A percentile compares a stretch with the other conserved stretches of the same genome.
Conservation (phyloP, 1,140 invertebrate genomes). For the Proctacanthus coquilletti region DNA sequence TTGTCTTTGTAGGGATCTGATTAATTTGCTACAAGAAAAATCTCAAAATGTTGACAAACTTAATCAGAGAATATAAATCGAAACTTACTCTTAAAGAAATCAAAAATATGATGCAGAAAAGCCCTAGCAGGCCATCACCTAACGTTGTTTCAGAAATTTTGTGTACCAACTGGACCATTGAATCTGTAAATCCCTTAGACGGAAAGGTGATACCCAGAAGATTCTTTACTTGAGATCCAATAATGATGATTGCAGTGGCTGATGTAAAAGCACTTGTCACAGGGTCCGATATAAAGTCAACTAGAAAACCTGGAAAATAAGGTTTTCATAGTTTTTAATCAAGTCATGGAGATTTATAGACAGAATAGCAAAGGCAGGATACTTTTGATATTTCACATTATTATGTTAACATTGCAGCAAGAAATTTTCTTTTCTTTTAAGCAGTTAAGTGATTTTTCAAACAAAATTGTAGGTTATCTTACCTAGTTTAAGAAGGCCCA, state of each 20-base stretch:
- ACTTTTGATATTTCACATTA: not conserved
- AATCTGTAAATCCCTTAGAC: conserved; percentile 54
- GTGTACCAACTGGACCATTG: conserved; percentile 41
- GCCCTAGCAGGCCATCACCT: conserved; percentile 52
- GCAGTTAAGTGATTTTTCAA: not conserved
- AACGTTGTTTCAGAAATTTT: conserved; percentile 42
- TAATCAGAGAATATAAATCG: not conserved
- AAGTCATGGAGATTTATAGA: no score
- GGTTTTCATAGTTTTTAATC: not conserved
- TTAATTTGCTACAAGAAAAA: conserved; percentile 46
- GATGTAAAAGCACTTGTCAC: conserved; percentile 89
- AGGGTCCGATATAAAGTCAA: conserved; percentile 88
- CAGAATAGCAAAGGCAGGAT: no score
- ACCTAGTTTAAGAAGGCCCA: conserved; percentile 41
- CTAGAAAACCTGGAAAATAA: conserved; percentile 59
- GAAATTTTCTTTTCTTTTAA: not conserved
- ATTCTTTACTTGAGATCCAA: conserved; percentile 72
- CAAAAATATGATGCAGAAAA: conserved; percentile 50
- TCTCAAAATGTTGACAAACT: no score
- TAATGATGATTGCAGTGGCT: conserved; percentile 84
- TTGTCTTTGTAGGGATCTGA: conserved; percentile 32
- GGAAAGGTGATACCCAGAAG: conserved; percentile 59
- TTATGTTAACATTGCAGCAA: not conserved
- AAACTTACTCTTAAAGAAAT: conserved; percentile 50
- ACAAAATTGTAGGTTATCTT: not conserved